Conservation (phyloP, 2,888 invertebrate genomes). For the Eremobia ochroleuca region DNA sequence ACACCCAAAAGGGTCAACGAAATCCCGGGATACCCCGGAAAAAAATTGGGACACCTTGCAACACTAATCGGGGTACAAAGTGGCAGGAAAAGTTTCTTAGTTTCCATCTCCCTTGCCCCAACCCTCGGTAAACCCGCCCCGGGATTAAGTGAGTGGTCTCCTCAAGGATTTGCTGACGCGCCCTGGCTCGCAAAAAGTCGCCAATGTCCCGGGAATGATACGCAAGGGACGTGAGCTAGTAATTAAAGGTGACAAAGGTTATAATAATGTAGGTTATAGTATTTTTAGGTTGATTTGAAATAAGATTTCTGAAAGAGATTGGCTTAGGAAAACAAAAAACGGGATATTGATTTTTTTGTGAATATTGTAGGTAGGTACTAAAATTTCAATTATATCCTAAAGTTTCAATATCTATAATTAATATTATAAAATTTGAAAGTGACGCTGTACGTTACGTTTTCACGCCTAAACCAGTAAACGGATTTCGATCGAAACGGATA, state of each 20-base stretch:
- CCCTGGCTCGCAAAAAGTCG: constrained; percentile 68
- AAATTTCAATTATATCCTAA: not conserved
- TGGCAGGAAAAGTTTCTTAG: constrained; percentile 73
- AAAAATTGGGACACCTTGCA: constrained; percentile 61
- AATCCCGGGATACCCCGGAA: constrained; percentile 35
- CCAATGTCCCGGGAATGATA: constrained; percentile 65
- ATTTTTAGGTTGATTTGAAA: not conserved
- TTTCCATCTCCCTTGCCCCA: constrained; percentile 60
- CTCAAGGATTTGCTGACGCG: constrained; percentile 71
- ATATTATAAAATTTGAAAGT: too few relatives aligned
- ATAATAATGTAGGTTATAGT: not conserved
- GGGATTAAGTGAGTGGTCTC: constrained; percentile 73
- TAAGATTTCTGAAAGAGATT: not conserved
- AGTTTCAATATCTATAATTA: not conserved
- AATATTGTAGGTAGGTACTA: not conserved
- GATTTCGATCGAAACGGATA: not conserved
- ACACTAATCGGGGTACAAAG: constrained; percentile 70
- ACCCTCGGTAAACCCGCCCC: constrained; percentile 58
- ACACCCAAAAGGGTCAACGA: constrained; percentile 18
- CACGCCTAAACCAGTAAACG: not conserved
- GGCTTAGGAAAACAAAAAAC: not conserved
- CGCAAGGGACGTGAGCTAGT: constrained; percentile 50
- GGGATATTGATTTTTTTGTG: not conserved
- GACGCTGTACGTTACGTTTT: not conserved
- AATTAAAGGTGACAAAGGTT: constrained; percentile 60